These are phyloP conservation scores for Petaurus breviceps DNA, from an alignment of 2,113 vertebrate genomes.

Conservation along the genomic window DNA sequence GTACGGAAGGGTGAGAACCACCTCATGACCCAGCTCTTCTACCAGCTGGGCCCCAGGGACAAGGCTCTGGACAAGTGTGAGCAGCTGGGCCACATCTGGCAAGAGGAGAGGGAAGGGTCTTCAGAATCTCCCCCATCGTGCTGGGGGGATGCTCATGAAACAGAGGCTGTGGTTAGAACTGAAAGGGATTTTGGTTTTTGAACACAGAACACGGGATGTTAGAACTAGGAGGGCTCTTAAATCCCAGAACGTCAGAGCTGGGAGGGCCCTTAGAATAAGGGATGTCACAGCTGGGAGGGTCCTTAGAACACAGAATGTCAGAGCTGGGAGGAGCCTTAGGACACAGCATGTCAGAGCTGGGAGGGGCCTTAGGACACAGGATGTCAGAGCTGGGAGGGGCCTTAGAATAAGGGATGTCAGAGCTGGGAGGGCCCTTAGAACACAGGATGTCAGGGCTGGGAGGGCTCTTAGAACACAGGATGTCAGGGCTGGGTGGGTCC, in stretches of 20 bases:
- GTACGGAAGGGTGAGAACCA: slow-evolving; percentile 88
- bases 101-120: neutral
- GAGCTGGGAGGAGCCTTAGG: neutral
- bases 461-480: no score
- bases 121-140: neutral
- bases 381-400: neutral
- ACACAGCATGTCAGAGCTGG: neutral
- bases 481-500: no score
- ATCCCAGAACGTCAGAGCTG: no score
- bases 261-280: no score
- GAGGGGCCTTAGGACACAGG: neutral
- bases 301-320: neutral
- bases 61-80: slow-evolving; percentile 82
- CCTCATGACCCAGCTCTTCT: slow-evolving; percentile 87
- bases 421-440: neutral
- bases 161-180: no score
- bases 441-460: no score
- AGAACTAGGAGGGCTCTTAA: no score
- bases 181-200: neutral
- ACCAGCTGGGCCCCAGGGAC: slow-evolving; percentile 85
- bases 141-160: neutral
- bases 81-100: slow-evolving; percentile 83
- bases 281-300: no score
- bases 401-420: neutral
- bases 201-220: no score